Conservation (phyloP, 2,113 vertebrate genomes). For the Hemiscyllium ocellatum region DNA sequence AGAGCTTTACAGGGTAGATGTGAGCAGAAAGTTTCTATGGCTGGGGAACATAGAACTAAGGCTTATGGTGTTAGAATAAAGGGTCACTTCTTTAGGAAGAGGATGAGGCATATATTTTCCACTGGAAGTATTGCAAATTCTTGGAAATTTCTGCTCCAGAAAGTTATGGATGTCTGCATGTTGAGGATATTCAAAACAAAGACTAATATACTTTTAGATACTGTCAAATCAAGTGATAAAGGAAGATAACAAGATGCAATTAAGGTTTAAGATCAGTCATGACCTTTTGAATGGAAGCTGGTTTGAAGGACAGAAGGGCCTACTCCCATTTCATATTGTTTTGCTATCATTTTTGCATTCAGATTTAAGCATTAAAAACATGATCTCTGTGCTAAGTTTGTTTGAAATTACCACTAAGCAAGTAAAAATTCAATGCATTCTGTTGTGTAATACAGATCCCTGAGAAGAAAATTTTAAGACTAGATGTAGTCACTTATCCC, state of each 20-base stretch:
- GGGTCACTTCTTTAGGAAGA: neutral
- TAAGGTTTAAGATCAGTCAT: neutral
- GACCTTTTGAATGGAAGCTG: neutral
- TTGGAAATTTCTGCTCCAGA: neutral
- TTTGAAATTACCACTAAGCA: neutral
- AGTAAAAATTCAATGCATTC: neutral
- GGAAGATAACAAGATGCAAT: neutral
- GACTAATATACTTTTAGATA: neutral
- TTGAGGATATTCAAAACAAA: neutral
- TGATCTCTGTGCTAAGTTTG: neutral
- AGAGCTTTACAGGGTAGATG: neutral
- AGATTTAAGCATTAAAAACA: neutral
- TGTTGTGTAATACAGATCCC: neutral
- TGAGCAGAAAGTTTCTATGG: neutral
- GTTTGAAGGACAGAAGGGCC: neutral
- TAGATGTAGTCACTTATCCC: neutral
- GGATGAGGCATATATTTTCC: neutral
- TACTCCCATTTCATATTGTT: neutral
- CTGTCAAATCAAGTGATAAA: neutral
- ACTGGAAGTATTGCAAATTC: neutral
- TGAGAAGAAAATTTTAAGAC: neutral
- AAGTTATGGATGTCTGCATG: neutral
- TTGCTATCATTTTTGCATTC: neutral
- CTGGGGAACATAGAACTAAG: neutral
- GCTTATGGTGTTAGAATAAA: neutral